Evolutionary conservation across 2,113 vertebrate species (phyloP), one percentile per base, ranked within the genome.

Genomic region (Mastomys natalensis): DNA sequence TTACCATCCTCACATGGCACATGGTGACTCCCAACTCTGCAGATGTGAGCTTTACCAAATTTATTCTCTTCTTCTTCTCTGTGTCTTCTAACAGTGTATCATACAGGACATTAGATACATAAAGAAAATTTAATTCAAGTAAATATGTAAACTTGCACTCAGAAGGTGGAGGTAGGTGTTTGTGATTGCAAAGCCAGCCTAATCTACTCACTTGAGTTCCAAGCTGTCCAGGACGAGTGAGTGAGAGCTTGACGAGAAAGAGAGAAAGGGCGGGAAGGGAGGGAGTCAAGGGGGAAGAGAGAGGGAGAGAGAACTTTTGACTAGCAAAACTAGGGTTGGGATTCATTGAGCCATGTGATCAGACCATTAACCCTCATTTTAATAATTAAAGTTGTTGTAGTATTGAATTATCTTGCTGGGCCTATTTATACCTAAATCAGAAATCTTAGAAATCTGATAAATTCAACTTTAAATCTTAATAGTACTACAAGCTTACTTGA

Each of bases 21-120:
- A 37, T 45, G 31, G 88, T 97, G 97, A 97, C 82, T 97, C 95
- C 97, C 97, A 97, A 84, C 95, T 95, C 87, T 62, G 66, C 70
- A 85, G 26, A 85, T 76, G n/a, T 45, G 13, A 94, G 5, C 72
- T 55, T 34, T 29, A 74, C 7, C 40, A 21, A 68, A 43, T 93
- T 86, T 87, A 31, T 73, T 90, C 72, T 76, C 45, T 95, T 87
- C 34, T 80, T 62, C 26, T 93, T 88, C 78, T 94, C 55, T 62
- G 7, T 40, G 24, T 17, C 72, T 89, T 85, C 43, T 31, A 86
- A 91, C 90, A 21, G 73, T 89, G 62, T 95, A 45, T 86, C 43
- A 73, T 72, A 37, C 5, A 74, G 15, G 72, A 53, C 78, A 78
- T 78, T 88, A 53, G 19, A 31, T 76, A 51, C 74, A 45, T 95